phyloP scores from a whole-genome alignment of 2,888 invertebrate genomes.

The Aporophyla nigra region DNA sequence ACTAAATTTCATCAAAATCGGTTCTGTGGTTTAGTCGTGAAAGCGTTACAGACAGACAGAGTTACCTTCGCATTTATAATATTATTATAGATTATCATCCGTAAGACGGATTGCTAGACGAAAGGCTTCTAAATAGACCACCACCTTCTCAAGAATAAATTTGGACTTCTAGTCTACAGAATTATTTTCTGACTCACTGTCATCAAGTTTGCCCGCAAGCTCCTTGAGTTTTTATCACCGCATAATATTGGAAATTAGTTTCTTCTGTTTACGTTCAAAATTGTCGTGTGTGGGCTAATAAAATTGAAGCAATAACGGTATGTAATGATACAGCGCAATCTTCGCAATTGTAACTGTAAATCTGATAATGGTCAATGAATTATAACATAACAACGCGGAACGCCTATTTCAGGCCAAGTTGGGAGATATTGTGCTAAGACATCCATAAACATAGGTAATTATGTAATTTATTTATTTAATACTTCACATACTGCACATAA shows the following conservation, averaged over 20 bases:
- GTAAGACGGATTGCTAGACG: background rate
- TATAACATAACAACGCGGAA: background rate
- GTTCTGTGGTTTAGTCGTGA: no score
- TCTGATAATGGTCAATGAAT: background rate
- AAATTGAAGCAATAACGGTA: conserved; percentile 38
- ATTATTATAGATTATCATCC: no score
- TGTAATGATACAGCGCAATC: conserved; percentile 22
- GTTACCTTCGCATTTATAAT: no score
- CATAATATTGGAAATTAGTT: conserved; percentile 19
- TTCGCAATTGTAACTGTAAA: conserved; percentile 33
- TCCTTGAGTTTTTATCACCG: conserved; percentile 19
- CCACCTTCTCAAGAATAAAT: background rate
- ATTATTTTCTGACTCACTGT: conserved; percentile 1
- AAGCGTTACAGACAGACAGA: no score
- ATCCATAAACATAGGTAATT: background rate
- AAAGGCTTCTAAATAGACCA: background rate
- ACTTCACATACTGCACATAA: no score
- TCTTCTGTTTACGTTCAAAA: conserved; percentile 21
- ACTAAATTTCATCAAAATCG: no score
- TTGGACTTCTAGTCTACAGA: background rate
- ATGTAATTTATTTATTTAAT: no score
- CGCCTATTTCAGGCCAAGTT: background rate
- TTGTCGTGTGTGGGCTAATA: conserved; percentile 27
- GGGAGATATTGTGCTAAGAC: background rate
- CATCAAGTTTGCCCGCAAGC: conserved; percentile 23